These are phyloP conservation scores for Leptinotarsa undecemlineata DNA, from an alignment of 1,140 invertebrate genomes.

Conservation along the genomic window DNA sequence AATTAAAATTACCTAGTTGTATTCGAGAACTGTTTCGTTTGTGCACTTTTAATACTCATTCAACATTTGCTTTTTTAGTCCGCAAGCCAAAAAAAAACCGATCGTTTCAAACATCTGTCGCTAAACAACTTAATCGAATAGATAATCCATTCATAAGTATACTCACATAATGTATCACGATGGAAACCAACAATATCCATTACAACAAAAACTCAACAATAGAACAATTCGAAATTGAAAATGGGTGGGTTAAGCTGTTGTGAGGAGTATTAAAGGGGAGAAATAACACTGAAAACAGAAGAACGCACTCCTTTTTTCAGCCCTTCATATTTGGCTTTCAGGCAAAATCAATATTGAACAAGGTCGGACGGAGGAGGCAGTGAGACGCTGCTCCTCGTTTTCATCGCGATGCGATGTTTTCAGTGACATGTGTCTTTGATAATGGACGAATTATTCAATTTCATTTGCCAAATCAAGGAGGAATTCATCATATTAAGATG, in stretches of 20 bases:
- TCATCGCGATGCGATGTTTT: background rate
- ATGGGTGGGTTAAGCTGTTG: conserved; percentile 17
- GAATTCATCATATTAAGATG: background rate
- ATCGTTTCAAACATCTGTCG: too few species aligned
- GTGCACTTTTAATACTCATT: too few species aligned
- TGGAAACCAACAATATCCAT: conserved; percentile 4
- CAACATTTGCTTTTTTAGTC: too few species aligned
- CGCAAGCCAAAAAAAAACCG: too few species aligned
- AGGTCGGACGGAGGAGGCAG: conserved; percentile 21
- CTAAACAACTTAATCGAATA: too few species aligned
- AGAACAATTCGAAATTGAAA: conserved; percentile 20
- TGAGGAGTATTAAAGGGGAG: conserved; percentile 20
- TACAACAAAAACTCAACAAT: conserved; percentile 22
- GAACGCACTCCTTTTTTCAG: conserved; percentile 23
- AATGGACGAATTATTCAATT: conserved; percentile 4
- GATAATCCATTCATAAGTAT: background rate
- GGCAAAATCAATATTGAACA: conserved; percentile 30
- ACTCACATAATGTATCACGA: conserved; percentile 17
- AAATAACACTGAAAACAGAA: conserved; percentile 32
- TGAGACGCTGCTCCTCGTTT: conserved; percentile 11
- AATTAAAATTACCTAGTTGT: too few species aligned
- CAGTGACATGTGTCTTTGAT: background rate
- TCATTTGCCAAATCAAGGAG: background rate
- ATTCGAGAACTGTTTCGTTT: too few species aligned
- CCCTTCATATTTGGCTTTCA: conserved; percentile 28